These are phyloP conservation scores for Chaetophractus vellerosus DNA, from an alignment of 2,797 vertebrate genomes.

Conservation along the genomic window DNA sequence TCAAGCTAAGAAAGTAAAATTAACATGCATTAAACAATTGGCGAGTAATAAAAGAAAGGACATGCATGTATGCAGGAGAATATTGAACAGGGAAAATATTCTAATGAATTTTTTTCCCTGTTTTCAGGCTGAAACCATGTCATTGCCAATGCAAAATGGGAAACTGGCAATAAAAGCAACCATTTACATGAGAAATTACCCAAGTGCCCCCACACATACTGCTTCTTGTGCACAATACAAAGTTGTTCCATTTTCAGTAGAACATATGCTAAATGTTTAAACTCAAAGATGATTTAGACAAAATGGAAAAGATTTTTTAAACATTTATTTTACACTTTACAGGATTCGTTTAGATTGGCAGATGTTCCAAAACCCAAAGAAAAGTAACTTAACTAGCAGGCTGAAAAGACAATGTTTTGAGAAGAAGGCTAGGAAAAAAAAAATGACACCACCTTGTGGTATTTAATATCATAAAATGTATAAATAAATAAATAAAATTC, in stretches of 20 bases:
- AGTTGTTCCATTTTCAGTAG: slow-evolving; percentile 71
- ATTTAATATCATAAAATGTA: slow-evolving; percentile 36
- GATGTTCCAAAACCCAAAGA: slow-evolving; percentile 58
- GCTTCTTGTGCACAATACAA: slow-evolving; percentile 63
- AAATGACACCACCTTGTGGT: neutral
- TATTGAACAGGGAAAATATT: slow-evolving; percentile 16
- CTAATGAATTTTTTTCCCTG: slow-evolving; percentile 47
- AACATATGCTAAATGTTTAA: slow-evolving; percentile 84
- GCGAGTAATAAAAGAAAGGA: slow-evolving; percentile 37
- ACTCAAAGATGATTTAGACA: slow-evolving; percentile 78
- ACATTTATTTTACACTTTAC: slow-evolving; percentile 84
- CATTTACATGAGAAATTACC: slow-evolving; percentile 80
- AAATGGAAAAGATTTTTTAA: slow-evolving; percentile 83
- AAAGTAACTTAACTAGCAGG: slow-evolving; percentile 64
- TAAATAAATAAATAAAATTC: slow-evolving; percentile 66
- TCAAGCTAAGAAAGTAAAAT: neutral
- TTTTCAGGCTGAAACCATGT: slow-evolving; percentile 47
- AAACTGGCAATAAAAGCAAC: slow-evolving; percentile 70
- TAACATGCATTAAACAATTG: neutral
- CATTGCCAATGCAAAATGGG: slow-evolving; percentile 68
- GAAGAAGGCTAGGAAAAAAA: neutral
- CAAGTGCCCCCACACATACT: slow-evolving; percentile 63
- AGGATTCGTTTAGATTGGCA: slow-evolving; percentile 76
- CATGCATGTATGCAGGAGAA: slow-evolving; percentile 14
- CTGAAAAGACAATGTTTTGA: slow-evolving; percentile 50